phyloP scores from a whole-genome alignment of 2,888 invertebrate species.

The Agriopis marginaria region DNA sequence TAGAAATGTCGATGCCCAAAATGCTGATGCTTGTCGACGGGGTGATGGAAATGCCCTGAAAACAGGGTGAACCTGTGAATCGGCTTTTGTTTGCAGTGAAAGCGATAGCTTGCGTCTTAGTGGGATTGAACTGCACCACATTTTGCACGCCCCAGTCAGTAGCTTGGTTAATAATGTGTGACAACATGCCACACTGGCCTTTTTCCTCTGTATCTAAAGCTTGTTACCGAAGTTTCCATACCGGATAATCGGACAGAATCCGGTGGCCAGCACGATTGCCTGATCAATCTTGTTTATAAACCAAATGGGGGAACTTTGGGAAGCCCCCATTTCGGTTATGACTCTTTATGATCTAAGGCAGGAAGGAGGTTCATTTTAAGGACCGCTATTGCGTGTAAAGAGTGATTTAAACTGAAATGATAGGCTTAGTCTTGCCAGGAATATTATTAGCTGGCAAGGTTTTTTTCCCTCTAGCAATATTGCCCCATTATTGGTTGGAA shows the following conservation, averaged over 20 bases:
- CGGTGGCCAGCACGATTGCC: conserved; percentile 46
- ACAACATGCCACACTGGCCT: not conserved
- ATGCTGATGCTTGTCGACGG: too few relatives aligned
- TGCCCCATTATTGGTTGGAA: not conserved
- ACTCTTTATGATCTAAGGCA: conserved; percentile 27
- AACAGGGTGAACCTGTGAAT: too few relatives aligned
- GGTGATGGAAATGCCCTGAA: too few relatives aligned
- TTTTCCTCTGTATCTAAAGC: conserved; percentile 18
- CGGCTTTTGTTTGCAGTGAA: too few relatives aligned
- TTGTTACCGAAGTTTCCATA: conserved; percentile 40
- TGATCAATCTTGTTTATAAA: conserved; percentile 49
- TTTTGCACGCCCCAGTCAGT: not conserved
- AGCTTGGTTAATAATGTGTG: not conserved
- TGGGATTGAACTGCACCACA: too few relatives aligned
- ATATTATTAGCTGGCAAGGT: not conserved
- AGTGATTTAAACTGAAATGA: conserved; percentile 15
- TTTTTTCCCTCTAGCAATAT: not conserved
- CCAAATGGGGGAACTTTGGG: conserved; percentile 40
- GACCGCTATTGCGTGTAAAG: conserved; percentile 12
- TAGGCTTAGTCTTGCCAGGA: not conserved
- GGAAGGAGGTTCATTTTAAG: conserved; percentile 10
- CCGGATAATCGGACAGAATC: conserved; percentile 40
- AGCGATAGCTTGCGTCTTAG: too few relatives aligned
- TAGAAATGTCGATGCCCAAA: too few relatives aligned
- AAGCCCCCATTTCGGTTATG: conserved; percentile 34